Evolutionary conservation across 2,797 vertebrate genomes (phyloP).

Genomic region (Bradypodion pumilum): DNA sequence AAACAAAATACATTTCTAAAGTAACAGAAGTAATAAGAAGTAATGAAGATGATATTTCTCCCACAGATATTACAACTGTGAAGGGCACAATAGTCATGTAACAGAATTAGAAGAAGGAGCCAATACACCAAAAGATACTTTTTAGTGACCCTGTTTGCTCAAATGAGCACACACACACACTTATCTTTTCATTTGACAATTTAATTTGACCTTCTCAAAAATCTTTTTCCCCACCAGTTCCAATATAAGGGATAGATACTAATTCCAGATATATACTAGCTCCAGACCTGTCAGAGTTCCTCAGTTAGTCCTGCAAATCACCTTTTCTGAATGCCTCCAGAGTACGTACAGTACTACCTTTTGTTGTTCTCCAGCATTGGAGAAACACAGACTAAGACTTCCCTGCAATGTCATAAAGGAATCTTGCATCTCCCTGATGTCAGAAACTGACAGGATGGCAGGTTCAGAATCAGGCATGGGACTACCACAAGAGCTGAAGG

Average conservation of each 20-base stretch:
- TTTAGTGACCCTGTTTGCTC: background rate
- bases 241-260: background rate
- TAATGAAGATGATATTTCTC: background rate
- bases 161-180: background rate
- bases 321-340: too few species aligned
- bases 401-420: background rate
- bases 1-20: slow-evolving; percentile 13
- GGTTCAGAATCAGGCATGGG: too few species aligned
- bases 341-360: too few species aligned
- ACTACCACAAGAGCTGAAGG: too few species aligned
- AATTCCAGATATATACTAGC: too few species aligned
- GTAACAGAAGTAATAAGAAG: background rate
- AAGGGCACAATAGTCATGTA: too few species aligned
- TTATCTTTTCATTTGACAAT: background rate
- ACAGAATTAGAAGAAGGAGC: background rate
- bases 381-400: background rate
- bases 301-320: too few species aligned
- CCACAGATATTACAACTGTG: too few species aligned
- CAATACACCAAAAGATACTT: background rate
- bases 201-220: background rate
- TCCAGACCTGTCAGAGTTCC: background rate
- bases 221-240: background rate
- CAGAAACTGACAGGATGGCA: too few species aligned
- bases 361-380: background rate
- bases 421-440: background rate